phyloP scores from a whole-genome alignment of 2,888 invertebrate species.

The Drosophila koepferae region DNA sequence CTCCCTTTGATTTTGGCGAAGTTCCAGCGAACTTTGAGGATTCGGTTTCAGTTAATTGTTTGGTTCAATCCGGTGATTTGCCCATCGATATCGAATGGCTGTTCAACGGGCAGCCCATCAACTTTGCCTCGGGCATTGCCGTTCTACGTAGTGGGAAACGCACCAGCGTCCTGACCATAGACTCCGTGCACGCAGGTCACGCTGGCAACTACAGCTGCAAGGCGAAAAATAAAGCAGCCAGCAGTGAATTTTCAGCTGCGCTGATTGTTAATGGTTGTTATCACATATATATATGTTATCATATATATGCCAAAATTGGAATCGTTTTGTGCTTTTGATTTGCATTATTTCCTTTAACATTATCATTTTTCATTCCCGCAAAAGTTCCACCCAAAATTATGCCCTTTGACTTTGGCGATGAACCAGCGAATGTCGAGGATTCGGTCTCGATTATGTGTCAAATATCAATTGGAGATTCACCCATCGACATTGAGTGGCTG shows the following conservation, averaged over 20 bases:
- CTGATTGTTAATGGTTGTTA: slow-evolving; percentile 89
- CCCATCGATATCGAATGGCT: slow-evolving; percentile 90
- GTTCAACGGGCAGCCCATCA: slow-evolving; percentile 85
- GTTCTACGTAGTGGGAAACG: slow-evolving; percentile 87
- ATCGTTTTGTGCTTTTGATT: slow-evolving; percentile 25
- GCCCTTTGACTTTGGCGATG: slow-evolving; percentile 91
- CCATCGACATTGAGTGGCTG: slow-evolving; percentile 89
- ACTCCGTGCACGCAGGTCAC: slow-evolving; percentile 89
- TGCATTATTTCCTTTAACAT: slow-evolving; percentile 13
- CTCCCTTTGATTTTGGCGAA: slow-evolving; percentile 91
- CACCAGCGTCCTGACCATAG: slow-evolving; percentile 88
- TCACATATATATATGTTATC: background rate
- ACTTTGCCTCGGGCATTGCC: slow-evolving; percentile 86
- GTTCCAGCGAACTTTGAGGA: slow-evolving; percentile 90
- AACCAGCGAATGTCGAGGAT: slow-evolving; percentile 90
- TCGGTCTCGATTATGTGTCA: slow-evolving; percentile 90
- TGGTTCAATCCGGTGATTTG: slow-evolving; percentile 89
- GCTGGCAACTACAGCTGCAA: slow-evolving; percentile 92
- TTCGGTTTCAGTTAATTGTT: slow-evolving; percentile 89
- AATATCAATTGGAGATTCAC: slow-evolving; percentile 89
- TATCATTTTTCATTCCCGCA: slow-evolving; percentile 3
- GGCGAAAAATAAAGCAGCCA: slow-evolving; percentile 87
- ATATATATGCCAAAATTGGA: no score
- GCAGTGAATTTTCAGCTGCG: slow-evolving; percentile 88
- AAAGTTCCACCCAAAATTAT: slow-evolving; percentile 86